Evolutionary conservation across 2,888 invertebrate species (phyloP), one percentile per base, ranked within the genome.

Genomic region (Phasia obesa): DNA sequence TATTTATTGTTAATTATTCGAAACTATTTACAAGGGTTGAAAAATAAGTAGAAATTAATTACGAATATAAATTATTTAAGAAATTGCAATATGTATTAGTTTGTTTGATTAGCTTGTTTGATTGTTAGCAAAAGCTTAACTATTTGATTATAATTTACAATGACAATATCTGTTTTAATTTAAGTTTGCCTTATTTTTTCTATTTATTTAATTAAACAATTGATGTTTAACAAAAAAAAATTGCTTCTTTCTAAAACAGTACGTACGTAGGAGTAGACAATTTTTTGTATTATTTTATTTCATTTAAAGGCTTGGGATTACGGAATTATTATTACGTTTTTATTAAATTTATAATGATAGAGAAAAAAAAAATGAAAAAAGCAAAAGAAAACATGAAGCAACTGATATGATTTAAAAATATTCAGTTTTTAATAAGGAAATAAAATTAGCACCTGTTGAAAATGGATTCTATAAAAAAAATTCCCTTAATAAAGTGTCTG

Each of bases 131-230:
- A 62, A 81, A 81, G 71, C 73, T 81, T 51, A 74, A 64, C 38
- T 78, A 69, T 55, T 77, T 67, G 57, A 77, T 64, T 69, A 25
- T 69, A 73, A 77, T 77, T 73, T 73, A 62, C 71, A 55, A 62
- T 81, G 79, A 73, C 79, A 80, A 59, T 44, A 31, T 74, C n/a
- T 51, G 62, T 44, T 53, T 35, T 27, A 27, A 35, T 2, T 35
- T 35, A 11, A 35, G 35, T 6, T 35, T 35, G 35, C 2, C 35
- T 35, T 42, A 2, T 42, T n/a, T 47, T 3, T 2, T 17, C 17
- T 47, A 17, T 2, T 47, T 17, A 3, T 47, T 9, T 47, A 47
- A 42, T 42, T 42, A 42, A 35, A 35, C 13, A 42, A 42, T 42
- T 42, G 35, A 11, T 35, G 35, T 31, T 13, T 38, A 38, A 11